phyloP scores from a whole-genome alignment of 2,888 invertebrate species.

The Agelastica alni region DNA sequence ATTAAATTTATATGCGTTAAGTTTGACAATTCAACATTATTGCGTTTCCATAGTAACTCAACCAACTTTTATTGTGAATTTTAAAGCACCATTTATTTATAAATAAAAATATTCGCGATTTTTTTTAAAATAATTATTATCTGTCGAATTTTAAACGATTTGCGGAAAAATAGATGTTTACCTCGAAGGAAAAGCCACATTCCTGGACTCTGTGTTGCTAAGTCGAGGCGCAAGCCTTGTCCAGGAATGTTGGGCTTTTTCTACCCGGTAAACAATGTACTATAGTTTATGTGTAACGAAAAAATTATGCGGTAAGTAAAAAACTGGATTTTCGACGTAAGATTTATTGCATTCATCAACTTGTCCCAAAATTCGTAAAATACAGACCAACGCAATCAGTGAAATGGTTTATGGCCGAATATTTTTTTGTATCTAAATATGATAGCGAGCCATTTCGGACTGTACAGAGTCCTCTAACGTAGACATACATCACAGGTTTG shows the following conservation, averaged over 20 bases:
- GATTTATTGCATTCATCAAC: not conserved
- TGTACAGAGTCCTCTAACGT: constrained; percentile 40
- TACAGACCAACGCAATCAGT: not conserved
- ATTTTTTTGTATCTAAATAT: not conserved
- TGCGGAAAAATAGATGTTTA: not conserved
- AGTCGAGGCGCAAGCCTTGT: too few species aligned
- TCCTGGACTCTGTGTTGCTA: too few species aligned
- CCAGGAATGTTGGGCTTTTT: too few species aligned
- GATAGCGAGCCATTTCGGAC: constrained; percentile 10
- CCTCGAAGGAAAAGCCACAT: too few species aligned
- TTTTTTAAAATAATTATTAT: not conserved
- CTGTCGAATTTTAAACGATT: not conserved
- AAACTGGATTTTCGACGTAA: not conserved
- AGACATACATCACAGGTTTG: constrained; percentile 49
- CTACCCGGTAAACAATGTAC: too few species aligned
- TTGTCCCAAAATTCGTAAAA: not conserved
- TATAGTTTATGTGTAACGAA: not conserved
- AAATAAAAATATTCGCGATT: not conserved
- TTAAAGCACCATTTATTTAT: not conserved
- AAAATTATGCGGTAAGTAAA: not conserved
- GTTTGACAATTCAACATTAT: too few species aligned
- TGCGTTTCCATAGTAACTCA: too few species aligned
- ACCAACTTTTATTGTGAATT: too few species aligned
- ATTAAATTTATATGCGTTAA: too few species aligned
- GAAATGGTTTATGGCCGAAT: not conserved